phyloP scores from a whole-genome alignment of 2,113 vertebrate genomes.

The Sprattus sprattus region DNA sequence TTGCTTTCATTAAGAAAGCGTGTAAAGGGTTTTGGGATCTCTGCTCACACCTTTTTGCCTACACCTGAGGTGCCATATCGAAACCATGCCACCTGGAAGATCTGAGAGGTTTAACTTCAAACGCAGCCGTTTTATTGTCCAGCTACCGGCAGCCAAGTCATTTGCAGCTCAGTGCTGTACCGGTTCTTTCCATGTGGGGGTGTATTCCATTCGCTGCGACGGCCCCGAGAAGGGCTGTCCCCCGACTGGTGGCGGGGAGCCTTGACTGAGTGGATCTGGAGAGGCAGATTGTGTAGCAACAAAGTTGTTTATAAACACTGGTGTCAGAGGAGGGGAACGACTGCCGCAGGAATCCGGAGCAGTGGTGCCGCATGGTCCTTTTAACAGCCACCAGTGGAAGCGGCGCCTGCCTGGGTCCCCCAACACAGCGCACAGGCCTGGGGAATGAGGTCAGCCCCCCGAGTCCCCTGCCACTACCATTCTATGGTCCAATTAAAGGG shows the following conservation, averaged over 20 bases:
- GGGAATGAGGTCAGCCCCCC: constrained; percentile 39
- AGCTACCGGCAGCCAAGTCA: background rate
- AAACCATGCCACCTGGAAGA: background rate
- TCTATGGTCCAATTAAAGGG: constrained; percentile 23
- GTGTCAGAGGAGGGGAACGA: constrained; percentile 22
- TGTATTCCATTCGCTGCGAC: background rate
- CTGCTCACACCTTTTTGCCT: background rate
- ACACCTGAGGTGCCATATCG: background rate
- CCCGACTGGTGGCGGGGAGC: background rate
- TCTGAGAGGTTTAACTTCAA: background rate
- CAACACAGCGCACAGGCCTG: constrained; percentile 33
- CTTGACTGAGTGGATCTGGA: constrained; percentile 20
- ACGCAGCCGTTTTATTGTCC: background rate
- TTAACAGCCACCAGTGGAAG: constrained; percentile 33
- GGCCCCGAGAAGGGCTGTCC: background rate
- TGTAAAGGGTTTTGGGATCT: background rate
- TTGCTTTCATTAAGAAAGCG: background rate
- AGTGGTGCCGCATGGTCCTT: constrained; percentile 34
- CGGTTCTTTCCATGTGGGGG: constrained; percentile 26
- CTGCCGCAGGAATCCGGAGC: constrained; percentile 34
- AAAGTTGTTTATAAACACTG: constrained; percentile 48
- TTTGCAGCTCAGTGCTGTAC: background rate
- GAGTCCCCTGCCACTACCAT: background rate
- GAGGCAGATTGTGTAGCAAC: constrained; percentile 41
- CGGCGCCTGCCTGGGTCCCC: constrained; percentile 25